Evolutionary conservation across 92 coral and sea anemone species (phyloP).

Genomic region (Parazoanthus swiftii): DNA sequence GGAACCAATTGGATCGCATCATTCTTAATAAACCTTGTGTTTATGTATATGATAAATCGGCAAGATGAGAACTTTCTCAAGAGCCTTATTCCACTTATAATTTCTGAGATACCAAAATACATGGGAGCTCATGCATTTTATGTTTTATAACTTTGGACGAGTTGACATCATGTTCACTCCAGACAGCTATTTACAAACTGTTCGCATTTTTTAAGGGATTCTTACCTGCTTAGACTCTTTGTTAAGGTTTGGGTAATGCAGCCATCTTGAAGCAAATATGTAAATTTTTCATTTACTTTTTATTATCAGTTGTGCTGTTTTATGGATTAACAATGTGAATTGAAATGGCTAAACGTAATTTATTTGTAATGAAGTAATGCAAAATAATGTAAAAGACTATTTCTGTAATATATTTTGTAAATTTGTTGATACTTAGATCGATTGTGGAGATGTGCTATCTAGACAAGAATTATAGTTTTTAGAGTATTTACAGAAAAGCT

Average conservation of each 20-base stretch:
- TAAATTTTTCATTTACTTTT: background rate
- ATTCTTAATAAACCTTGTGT: no score
- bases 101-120: no score
- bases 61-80: no score
- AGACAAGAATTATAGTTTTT: background rate
- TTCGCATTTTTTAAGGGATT: background rate
- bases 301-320: background rate
- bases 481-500: background rate
- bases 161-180: no score
- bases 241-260: background rate
- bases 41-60: no score
- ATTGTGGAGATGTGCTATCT: background rate
- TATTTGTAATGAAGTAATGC: slow-evolving; percentile 1
- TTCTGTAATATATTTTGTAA: slow-evolving; percentile 27
- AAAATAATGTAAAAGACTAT: background rate
- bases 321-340: background rate
- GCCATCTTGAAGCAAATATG: background rate
- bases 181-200: no score
- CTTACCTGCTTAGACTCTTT: background rate
- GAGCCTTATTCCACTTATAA: no score
- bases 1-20: no score
- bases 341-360: background rate
- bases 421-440: slow-evolving; percentile 13
- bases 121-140: no score
- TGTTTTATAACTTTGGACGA: no score